Percentiles rank a stretch among this genome's conserved stretches.
These are phyloP conservation scores for Esox masquinongy DNA, from an alignment of 2,797 vertebrate genomes.

Conservation along the genomic window DNA sequence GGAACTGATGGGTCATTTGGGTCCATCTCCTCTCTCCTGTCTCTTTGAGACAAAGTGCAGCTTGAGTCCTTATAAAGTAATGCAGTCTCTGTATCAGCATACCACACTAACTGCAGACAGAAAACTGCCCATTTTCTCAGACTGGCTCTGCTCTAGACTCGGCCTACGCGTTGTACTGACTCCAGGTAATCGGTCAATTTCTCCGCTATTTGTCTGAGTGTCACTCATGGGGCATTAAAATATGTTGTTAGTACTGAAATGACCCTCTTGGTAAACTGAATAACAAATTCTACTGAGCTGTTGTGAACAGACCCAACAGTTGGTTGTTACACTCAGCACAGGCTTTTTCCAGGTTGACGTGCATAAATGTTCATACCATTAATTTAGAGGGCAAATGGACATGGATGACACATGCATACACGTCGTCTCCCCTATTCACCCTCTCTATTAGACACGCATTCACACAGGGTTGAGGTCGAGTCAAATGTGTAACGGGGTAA, in stretches of 20 bases:
- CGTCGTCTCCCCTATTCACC: too few species aligned
- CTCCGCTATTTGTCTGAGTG: conserved; percentile 58
- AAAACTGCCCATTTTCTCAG: conserved; percentile 65
- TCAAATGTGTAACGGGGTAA: conserved; percentile 9
- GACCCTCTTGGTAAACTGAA: conserved; percentile 48
- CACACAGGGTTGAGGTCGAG: background rate
- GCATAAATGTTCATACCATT: background rate
- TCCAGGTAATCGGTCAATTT: conserved; percentile 70
- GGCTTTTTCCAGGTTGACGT: background rate
- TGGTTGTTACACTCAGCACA: background rate
- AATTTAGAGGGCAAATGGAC: background rate
- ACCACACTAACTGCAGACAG: conserved; percentile 66
- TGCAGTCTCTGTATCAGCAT: conserved; percentile 58
- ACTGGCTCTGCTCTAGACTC: conserved; percentile 52
- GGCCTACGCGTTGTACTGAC: conserved; percentile 67
- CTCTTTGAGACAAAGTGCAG: conserved; percentile 69
- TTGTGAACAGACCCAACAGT: conserved; percentile 18
- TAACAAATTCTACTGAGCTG: conserved; percentile 36
- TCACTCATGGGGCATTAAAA: conserved; percentile 71
- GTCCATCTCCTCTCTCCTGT: conserved; percentile 50
- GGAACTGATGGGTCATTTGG: conserved; percentile 54
- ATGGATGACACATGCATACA: too few species aligned
- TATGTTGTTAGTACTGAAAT: conserved; percentile 65
- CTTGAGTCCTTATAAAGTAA: conserved; percentile 73
- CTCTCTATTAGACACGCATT: background rate